Conservation (phyloP, 2,888 invertebrate genomes). For the Ennomos erosarius region DNA sequence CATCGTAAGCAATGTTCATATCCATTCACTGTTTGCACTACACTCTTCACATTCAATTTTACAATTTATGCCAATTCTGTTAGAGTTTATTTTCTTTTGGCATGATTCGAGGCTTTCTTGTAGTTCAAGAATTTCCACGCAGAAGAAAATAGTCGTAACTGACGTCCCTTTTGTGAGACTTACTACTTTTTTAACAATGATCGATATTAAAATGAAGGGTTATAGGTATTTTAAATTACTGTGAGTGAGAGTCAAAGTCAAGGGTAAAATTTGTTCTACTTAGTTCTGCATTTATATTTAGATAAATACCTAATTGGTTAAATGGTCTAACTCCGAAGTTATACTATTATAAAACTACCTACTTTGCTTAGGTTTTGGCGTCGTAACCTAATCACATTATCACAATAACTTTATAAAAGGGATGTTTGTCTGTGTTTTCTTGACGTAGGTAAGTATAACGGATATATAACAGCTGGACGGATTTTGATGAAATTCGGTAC, state of each 20-base stretch:
- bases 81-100: conserved; percentile 19
- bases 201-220: conserved; percentile 56
- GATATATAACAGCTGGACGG: too few species aligned
- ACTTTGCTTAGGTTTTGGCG: too few species aligned
- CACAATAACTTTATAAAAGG: too few species aligned
- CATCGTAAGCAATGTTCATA: conserved; percentile 35
- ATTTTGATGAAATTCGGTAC: too few species aligned
- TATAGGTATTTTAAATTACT: conserved; percentile 24
- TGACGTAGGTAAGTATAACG: too few species aligned
- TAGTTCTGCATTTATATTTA: conserved; percentile 11
- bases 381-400: too few species aligned
- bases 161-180: not conserved
- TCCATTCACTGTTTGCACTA: not conserved
- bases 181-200: conserved; percentile 2
- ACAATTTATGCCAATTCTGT: not conserved
- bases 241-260: conserved; percentile 5
- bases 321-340: too few species aligned
- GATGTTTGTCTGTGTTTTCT: too few species aligned
- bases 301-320: too few species aligned
- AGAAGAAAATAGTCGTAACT: conserved; percentile 4
- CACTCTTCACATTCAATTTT: too few species aligned
- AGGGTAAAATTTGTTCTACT: conserved; percentile 8
- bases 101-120: conserved; percentile 17
- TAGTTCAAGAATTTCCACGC: conserved; percentile 14
- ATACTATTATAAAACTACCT: too few species aligned